These are phyloP conservation scores for Pipistrellus pygmaeus DNA, from an alignment of 2,797 vertebrate genomes.

Conservation along the genomic window DNA sequence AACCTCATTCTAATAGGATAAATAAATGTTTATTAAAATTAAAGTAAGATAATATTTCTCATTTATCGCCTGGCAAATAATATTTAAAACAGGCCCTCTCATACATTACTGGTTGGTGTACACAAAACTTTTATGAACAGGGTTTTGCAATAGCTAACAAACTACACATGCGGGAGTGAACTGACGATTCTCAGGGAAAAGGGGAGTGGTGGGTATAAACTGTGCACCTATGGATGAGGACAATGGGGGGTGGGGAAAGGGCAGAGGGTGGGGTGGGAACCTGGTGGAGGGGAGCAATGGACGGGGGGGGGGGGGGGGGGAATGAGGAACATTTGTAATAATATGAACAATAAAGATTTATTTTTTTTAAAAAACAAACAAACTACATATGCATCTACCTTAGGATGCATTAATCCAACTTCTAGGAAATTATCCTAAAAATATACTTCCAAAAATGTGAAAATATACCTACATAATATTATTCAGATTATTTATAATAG, in stretches of 20 bases:
- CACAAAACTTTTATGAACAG: not conserved
- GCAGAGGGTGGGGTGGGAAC: too few relatives aligned
- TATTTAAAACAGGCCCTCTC: not conserved
- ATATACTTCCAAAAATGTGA: not conserved
- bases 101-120: not conserved
- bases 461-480: not conserved
- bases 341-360: too few relatives aligned
- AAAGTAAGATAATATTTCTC: not conserved
- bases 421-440: conserved; percentile 34
- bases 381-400: not conserved
- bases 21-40: conserved; percentile 33
- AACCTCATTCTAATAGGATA: not conserved
- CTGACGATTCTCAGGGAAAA: too few relatives aligned
- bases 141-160: not conserved
- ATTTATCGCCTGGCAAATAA: not conserved
- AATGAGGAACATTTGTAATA: too few relatives aligned
- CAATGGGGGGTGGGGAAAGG: too few relatives aligned
- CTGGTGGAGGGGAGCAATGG: too few relatives aligned
- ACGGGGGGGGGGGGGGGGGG: too few relatives aligned
- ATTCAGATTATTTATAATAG: not conserved
- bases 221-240: too few relatives aligned
- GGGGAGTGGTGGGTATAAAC: too few relatives aligned
- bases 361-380: too few relatives aligned
- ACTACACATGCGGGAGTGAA: too few relatives aligned
- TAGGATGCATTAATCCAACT: not conserved